Percentiles rank a stretch among this genome's conserved stretches.
Conservation (phyloP, 2,888 invertebrate genomes). For the Diloba caeruleocephala region DNA sequence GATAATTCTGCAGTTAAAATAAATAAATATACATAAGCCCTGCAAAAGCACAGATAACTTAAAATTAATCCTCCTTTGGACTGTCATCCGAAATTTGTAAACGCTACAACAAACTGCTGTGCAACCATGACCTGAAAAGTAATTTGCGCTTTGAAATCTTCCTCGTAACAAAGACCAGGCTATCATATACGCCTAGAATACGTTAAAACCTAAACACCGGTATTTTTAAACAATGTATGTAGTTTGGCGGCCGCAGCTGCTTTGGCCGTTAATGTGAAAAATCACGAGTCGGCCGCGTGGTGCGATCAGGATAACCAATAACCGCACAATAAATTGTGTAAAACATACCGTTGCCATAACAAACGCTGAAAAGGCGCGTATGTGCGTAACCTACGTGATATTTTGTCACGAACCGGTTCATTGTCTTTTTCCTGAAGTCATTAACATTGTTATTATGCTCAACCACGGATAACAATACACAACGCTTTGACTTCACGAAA, state of each 20-base stretch:
- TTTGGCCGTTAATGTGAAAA: conserved; percentile 35
- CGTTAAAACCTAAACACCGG: conserved; percentile 11
- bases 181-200: conserved; percentile 14
- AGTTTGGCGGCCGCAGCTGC: conserved; percentile 50
- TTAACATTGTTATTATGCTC: too few relatives aligned
- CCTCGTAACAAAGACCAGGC: conserved; percentile 4
- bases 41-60: too few relatives aligned
- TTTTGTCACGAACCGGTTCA: conserved; percentile 10
- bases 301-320: conserved; percentile 57
- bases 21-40: too few relatives aligned
- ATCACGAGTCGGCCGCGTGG: conserved; percentile 54
- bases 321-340: conserved; percentile 50
- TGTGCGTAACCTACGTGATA: conserved; percentile 19
- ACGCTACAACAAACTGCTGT: not conserved
- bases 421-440: conserved; percentile 13
- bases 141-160: conserved; percentile 6
- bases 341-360: conserved; percentile 44
- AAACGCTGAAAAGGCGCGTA: conserved; percentile 9
- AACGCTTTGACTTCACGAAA: too few relatives aligned
- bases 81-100: too few relatives aligned
- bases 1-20: too few relatives aligned
- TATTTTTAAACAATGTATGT: conserved; percentile 48
- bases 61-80: too few relatives aligned
- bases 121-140: conserved; percentile 44
- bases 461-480: too few relatives aligned